Conservation (phyloP, 2,113 vertebrate genomes). For the Vombatus ursinus region DNA sequence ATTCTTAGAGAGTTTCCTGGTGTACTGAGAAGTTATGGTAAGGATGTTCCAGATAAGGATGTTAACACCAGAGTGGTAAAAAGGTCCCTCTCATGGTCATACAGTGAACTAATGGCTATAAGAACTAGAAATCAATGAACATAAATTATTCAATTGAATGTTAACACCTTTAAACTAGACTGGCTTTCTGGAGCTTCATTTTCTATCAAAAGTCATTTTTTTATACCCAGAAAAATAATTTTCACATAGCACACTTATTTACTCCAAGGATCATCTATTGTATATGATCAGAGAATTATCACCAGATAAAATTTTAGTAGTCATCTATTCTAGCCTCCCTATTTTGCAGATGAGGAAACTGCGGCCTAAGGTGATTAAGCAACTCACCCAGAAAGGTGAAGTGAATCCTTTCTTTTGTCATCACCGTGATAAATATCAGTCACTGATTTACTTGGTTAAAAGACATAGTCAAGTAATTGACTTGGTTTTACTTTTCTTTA, state of each 20-base stretch:
- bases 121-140: not conserved
- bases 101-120: not conserved
- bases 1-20: not conserved
- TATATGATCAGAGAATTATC: not conserved
- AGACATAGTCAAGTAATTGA: not conserved
- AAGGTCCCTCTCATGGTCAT: not conserved
- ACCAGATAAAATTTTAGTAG: not conserved
- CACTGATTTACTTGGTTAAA: not conserved
- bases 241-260: not conserved
- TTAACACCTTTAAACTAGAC: not conserved
- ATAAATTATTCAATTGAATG: not conserved
- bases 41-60: not conserved
- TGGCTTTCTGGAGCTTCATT: not conserved
- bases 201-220: not conserved
- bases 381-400: not conserved
- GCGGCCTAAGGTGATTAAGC: not conserved
- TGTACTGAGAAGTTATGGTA: not conserved
- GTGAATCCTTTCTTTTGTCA: not conserved
- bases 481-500: not conserved
- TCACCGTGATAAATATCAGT: not conserved
- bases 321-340: not conserved
- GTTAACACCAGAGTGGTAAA: not conserved
- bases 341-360: not conserved
- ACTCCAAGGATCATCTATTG: not conserved
- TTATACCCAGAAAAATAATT: not conserved